phyloP scores from a whole-genome alignment of 1,140 invertebrate genomes.

The Nomia melanderi region DNA sequence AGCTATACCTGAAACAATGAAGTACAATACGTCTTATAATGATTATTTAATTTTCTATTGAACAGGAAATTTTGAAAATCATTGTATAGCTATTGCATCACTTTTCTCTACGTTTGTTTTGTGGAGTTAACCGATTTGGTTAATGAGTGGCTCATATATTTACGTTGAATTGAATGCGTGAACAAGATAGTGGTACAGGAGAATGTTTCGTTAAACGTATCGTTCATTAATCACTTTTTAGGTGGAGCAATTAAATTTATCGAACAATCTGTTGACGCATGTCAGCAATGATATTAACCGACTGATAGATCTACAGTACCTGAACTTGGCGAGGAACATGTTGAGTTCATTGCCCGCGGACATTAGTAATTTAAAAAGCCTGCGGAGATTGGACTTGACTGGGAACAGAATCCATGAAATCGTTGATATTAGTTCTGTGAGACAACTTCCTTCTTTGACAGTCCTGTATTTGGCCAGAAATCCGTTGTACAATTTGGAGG shows the following conservation, averaged over 20 bases:
- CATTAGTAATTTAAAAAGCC: conserved; percentile 59
- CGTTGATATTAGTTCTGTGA: conserved; percentile 57
- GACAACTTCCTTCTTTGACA: conserved; percentile 62
- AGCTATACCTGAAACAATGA: no score
- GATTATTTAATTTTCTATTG: no score
- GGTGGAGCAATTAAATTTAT: conserved; percentile 73
- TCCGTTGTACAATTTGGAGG: conserved; percentile 65
- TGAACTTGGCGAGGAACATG: conserved; percentile 72
- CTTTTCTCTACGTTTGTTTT: no score
- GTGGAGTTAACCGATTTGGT: no score
- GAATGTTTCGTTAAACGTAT: neutral
- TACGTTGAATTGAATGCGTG: no score
- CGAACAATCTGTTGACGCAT: conserved; percentile 65
- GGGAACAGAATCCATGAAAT: conserved; percentile 59
- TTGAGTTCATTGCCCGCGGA: conserved; percentile 65
- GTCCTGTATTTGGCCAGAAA: conserved; percentile 70
- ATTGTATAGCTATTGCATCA: no score
- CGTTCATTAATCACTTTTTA: conserved; percentile 27
- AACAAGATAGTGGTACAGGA: no score
- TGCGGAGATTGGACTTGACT: conserved; percentile 69
- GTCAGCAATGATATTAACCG: conserved; percentile 64
- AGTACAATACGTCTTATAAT: no score
- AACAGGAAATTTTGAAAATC: no score
- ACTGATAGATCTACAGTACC: conserved; percentile 64
- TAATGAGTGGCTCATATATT: no score